Conservation (phyloP, 2,888 invertebrate genomes). For the Lasius fuliginosus region DNA sequence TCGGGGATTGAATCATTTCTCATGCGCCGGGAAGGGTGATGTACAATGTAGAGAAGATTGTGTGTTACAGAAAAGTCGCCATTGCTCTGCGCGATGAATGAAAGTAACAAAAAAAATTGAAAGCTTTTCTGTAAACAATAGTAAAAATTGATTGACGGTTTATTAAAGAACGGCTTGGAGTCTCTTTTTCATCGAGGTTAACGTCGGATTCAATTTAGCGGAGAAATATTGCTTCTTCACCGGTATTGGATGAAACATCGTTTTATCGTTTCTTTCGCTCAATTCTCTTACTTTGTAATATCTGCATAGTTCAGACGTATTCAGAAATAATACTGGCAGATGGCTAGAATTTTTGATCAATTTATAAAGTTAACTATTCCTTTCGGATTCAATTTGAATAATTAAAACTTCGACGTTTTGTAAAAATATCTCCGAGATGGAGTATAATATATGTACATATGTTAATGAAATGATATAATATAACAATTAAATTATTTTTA, state of each 20-base stretch:
- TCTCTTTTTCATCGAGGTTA: slow-evolving; percentile 28
- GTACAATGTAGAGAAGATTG: slow-evolving; percentile 2
- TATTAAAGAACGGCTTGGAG: slow-evolving; percentile 12
- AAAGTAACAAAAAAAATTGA: neutral
- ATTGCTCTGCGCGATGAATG: neutral
- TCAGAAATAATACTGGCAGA: neutral
- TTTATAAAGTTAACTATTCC: neutral
- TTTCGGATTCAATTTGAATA: neutral
- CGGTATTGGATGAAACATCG: slow-evolving; percentile 10
- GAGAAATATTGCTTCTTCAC: slow-evolving; percentile 15
- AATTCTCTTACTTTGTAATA: slow-evolving; percentile 4
- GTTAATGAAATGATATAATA: neutral
- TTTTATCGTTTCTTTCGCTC: slow-evolving; percentile 17
- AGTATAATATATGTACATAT: neutral
- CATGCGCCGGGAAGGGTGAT: neutral
- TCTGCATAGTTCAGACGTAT: neutral
- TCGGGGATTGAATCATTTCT: slow-evolving; percentile 29
- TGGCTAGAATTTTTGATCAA: neutral
- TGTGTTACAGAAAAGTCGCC: neutral
- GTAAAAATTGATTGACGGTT: neutral
- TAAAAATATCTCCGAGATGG: neutral
- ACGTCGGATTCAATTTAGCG: slow-evolving; percentile 36
- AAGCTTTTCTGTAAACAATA: neutral
- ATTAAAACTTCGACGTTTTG: neutral
- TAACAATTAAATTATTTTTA: neutral